Evolutionary conservation across 37 sponge, comb jelly and placozoan genomes (phyloP), one percentile per base, ranked within the genome.

Genomic region (Chondrilla cf. caribensis): DNA sequence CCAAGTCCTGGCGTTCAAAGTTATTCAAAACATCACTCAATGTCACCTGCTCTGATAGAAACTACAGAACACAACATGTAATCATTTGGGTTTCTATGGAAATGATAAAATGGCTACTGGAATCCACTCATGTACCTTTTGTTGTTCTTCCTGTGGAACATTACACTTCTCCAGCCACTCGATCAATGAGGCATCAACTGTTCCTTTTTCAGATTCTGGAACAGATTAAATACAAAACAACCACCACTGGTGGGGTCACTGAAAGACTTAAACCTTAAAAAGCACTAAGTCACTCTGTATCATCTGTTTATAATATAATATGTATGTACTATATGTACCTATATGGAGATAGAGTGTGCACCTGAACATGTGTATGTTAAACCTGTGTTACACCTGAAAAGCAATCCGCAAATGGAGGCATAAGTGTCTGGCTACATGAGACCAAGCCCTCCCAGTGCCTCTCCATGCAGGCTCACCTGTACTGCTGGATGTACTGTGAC

Each of bases 1-100:
- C 54, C 54, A 91, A 39, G 70, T 91, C 92, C 73, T 89, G 82
- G 28, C 73, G 57, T 29, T 83, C 82, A 38, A 92, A 17, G 66
- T 79, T 81, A 25, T 73, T 37, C 26, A 82, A 9, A 0, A 92
- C 77, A 79, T 92, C 93, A 14, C 70, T 36, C 14, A 81, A 35
- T 42, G 93, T 86, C 24, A 89, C 6, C 54, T 89, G 65, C 65
- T 92, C 87, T 7, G 32, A 54, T 19, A 54, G 80, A 78, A 92
- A 84, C 92, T 91, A 71, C 11, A 84, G 14, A 75, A 71, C 7
- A 71, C 8, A 14, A 71, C 5, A 71, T 38, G 8, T 5, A 36
- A 71, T 7, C 5, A 7, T 6, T 29, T 7, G 14, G 6, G 51
- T 47, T 47, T 47, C 51, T 11, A 47, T 47, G 51, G 51, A 6